A percentile compares a stretch with the other conserved stretches of the same genome.
Conservation (phyloP, 2,113 vertebrate genomes). For the Zingel zingel region DNA sequence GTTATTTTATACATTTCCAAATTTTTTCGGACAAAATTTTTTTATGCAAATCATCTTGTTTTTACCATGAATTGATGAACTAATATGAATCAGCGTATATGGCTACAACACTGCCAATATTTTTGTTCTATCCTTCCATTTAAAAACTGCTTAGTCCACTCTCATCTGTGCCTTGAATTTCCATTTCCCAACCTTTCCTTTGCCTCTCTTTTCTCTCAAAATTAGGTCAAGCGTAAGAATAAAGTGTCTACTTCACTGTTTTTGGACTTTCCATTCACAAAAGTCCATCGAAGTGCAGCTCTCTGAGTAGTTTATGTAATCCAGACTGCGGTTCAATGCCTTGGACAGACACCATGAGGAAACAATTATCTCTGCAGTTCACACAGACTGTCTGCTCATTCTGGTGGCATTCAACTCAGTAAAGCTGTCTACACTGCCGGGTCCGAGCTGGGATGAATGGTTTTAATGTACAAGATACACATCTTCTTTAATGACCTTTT, state of each 20-base stretch:
- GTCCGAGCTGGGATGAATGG: background rate
- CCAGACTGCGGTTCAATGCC: conserved; percentile 6
- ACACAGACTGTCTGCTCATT: conserved; percentile 16
- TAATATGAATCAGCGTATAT: too few species aligned
- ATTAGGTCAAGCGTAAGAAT: conserved; percentile 23
- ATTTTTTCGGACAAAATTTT: too few species aligned
- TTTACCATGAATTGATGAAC: too few species aligned
- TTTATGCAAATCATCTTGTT: too few species aligned
- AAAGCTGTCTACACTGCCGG: background rate
- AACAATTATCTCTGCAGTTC: conserved; percentile 32
- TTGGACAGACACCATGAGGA: conserved; percentile 29
- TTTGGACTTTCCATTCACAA: conserved; percentile 41
- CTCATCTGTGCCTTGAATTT: conserved; percentile 5
- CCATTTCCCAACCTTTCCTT: background rate
- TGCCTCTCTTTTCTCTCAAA: background rate
- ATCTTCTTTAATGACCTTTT: background rate
- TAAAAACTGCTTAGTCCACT: background rate
- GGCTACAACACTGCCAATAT: background rate
- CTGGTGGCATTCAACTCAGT: background rate
- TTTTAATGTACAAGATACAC: background rate
- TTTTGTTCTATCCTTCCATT: background rate
- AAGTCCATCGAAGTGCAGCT: conserved; percentile 8
- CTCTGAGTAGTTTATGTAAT: conserved; percentile 27
- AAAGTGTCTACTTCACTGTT: conserved; percentile 22
- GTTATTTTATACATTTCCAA: too few species aligned